Conservation (phyloP, 2,797 vertebrate species). For the Rhabdophis nuchalis region DNA sequence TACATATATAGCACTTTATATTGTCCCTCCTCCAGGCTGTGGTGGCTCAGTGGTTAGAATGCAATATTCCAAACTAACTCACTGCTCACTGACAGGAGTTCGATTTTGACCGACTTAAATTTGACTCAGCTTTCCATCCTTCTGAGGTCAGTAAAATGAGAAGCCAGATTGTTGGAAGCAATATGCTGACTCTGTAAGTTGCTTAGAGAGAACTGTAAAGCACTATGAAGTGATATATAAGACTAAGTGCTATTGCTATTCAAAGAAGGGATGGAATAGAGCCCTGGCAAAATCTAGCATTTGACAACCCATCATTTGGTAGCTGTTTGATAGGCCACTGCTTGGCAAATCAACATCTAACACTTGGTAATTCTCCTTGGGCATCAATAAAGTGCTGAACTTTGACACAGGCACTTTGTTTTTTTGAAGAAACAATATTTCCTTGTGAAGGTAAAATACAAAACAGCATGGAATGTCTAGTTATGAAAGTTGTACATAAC, state of each 20-base stretch:
- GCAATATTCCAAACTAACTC: background rate
- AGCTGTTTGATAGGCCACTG: background rate
- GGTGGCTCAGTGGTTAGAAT: background rate
- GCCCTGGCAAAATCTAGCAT: background rate
- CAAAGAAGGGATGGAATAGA: background rate
- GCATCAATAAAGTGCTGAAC: background rate
- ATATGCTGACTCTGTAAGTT: background rate
- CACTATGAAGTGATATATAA: background rate
- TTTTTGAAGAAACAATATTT: background rate
- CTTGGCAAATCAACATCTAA: background rate
- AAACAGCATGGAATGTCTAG: background rate
- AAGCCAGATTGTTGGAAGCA: background rate
- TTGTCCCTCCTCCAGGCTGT: background rate
- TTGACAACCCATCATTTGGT: background rate
- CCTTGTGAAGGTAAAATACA: background rate
- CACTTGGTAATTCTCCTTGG: background rate
- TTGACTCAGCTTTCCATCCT: background rate
- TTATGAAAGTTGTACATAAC: background rate
- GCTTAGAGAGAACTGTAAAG: background rate
- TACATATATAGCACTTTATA: background rate
- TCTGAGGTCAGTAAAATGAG: background rate
- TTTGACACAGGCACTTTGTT: background rate
- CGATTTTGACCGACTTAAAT: background rate
- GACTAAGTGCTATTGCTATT: background rate
- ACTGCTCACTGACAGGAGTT: background rate